Conservation (phyloP, 2,797 vertebrate species). For the Pagetopsis macropterus region DNA sequence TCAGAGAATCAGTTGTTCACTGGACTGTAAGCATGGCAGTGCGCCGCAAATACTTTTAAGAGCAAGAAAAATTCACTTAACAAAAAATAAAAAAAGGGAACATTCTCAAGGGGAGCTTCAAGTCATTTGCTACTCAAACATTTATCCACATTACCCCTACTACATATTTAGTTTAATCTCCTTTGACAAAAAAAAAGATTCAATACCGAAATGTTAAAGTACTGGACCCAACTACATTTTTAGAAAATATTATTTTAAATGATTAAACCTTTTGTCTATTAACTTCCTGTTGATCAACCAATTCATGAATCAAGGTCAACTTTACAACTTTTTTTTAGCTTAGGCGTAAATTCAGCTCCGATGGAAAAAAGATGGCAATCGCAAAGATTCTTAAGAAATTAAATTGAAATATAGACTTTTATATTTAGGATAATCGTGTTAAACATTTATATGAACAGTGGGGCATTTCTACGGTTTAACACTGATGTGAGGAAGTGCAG, state of each 20-base stretch:
- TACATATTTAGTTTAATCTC: background rate
- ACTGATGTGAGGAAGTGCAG: slow-evolving; percentile 26
- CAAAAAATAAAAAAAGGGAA: background rate
- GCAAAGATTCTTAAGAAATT: background rate
- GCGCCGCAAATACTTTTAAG: background rate
- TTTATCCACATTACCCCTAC: background rate
- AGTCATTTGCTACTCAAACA: background rate
- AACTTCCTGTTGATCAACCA: background rate
- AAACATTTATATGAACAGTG: background rate
- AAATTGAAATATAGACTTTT: background rate
- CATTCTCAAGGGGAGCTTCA: background rate
- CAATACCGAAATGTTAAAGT: background rate
- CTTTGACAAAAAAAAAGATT: background rate
- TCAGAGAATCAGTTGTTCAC: background rate
- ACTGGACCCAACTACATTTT: background rate
- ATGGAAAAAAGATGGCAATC: background rate
- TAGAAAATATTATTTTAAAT: background rate
- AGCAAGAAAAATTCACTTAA: background rate
- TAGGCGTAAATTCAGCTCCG: no score
- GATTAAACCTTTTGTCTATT: no score
- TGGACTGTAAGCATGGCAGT: background rate
- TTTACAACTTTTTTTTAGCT: no score
- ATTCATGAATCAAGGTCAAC: background rate
- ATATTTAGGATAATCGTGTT: background rate
- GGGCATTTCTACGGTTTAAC: background rate